Evolutionary conservation across 2,113 vertebrate genomes (phyloP).

Genomic region (Bagarius yarrelli): DNA sequence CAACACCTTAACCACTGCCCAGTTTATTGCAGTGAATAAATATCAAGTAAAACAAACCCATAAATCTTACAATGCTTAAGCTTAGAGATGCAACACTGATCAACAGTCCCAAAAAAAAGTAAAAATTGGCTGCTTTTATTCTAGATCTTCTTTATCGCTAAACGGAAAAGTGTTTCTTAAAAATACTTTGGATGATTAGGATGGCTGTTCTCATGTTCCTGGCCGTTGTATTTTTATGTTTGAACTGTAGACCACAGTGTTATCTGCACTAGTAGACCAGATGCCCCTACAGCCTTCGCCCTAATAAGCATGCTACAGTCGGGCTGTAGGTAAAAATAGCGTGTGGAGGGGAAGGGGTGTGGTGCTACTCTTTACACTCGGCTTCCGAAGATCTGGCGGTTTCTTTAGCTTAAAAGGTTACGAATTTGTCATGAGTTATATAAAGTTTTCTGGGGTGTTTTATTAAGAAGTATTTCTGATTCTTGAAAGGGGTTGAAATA

Average conservation of each 20-base stretch:
- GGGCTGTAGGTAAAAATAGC: conserved; percentile 37
- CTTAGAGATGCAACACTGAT: background rate
- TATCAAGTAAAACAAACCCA: background rate
- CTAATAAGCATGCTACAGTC: conserved; percentile 29
- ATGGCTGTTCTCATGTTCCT: conserved; percentile 16
- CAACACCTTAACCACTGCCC: no score
- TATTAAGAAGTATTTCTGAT: background rate
- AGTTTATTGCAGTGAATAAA: background rate
- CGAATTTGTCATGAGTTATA: background rate
- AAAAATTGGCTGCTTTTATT: background rate
- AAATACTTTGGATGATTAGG: conserved; percentile 22
- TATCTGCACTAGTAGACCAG: conserved; percentile 25
- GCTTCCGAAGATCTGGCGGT: background rate
- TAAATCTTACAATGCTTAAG: background rate
- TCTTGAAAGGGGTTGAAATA: background rate
- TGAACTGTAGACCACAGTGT: background rate
- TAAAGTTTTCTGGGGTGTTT: background rate
- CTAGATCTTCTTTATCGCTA: background rate
- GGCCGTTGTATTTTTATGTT: background rate
- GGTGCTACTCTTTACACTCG: background rate
- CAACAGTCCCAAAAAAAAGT: background rate
- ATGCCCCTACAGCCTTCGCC: conserved; percentile 22
- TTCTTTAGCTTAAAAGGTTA: background rate
- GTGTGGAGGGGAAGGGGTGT: conserved; percentile 28
- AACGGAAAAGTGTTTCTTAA: background rate